Evolutionary conservation across 2,113 vertebrate species (phyloP).

Genomic region (Cairina moschata): DNA sequence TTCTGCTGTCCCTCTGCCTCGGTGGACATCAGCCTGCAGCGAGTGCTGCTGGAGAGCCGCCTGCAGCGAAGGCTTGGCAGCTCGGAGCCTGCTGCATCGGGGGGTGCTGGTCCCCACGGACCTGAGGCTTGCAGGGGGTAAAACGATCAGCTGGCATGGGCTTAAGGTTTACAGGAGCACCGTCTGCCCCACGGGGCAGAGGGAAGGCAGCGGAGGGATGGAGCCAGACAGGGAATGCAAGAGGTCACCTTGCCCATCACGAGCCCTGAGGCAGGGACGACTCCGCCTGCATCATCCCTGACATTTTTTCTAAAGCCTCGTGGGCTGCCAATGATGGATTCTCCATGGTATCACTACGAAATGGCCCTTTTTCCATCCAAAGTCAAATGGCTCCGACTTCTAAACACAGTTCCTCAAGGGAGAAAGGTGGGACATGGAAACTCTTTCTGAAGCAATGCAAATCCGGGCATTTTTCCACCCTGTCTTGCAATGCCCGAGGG

Average conservation of each 20-base stretch:
- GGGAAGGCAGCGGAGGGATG: neutral
- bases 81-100: rapidly evolving
- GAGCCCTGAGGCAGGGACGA: rapidly evolving
- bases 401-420: neutral
- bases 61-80: too few relatives aligned
- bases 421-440: neutral
- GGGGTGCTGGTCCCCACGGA: rapidly evolving
- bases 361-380: rapidly evolving
- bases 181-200: rapidly evolving
- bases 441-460: neutral
- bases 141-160: rapidly evolving
- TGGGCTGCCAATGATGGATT: neutral
- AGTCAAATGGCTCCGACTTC: neutral
- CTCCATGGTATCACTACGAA: rapidly evolving
- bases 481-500: neutral
- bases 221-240: neutral
- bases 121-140: rapidly evolving
- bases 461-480: neutral
- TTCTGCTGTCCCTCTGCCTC: neutral
- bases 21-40: neutral
- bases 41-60: neutral
- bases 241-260: neutral
- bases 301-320: neutral
- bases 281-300: neutral
- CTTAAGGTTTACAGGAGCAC: rapidly evolving